Evolutionary conservation across 2,113 vertebrate species (phyloP).

Genomic region (Balaenoptera acutorostrata): DNA sequence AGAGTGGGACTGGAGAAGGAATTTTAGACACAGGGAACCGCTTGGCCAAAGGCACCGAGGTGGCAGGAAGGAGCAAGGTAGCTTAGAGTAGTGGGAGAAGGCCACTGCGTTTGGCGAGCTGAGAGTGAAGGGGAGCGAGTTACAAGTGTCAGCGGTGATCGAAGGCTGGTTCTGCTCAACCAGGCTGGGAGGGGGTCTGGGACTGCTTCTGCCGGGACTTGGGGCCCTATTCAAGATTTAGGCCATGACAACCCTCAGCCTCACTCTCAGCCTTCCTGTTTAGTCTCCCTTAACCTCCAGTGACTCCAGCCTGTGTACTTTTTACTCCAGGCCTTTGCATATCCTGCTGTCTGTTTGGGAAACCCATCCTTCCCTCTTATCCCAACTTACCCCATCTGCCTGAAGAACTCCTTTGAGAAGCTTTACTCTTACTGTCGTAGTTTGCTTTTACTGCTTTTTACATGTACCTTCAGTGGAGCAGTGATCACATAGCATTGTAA

Average conservation of each 20-base stretch:
- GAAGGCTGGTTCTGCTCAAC: background rate
- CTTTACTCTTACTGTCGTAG: background rate
- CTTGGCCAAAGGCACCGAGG: background rate
- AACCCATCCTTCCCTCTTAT: background rate
- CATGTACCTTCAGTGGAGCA: background rate
- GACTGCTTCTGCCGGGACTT: background rate
- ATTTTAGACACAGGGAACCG: background rate
- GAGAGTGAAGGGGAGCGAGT: background rate
- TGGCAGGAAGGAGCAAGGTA: background rate
- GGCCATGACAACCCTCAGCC: background rate
- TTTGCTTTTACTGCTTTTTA: background rate
- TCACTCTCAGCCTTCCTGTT: background rate
- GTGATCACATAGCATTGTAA: background rate
- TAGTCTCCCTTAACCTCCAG: background rate
- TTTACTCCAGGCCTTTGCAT: background rate
- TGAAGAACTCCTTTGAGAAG: background rate
- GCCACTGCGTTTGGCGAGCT: too few species aligned
- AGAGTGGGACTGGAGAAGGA: background rate
- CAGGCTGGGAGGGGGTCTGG: too few species aligned
- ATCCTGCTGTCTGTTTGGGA: background rate
- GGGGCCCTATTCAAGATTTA: background rate
- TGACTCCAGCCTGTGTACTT: background rate
- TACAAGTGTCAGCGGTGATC: fast-evolving
- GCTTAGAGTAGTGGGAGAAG: background rate
- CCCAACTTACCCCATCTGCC: background rate